Evolutionary conservation across 92 coral and sea anemone species (phyloP), one percentile per base, ranked within the genome.

Genomic region (Plumapathes pennacea): DNA sequence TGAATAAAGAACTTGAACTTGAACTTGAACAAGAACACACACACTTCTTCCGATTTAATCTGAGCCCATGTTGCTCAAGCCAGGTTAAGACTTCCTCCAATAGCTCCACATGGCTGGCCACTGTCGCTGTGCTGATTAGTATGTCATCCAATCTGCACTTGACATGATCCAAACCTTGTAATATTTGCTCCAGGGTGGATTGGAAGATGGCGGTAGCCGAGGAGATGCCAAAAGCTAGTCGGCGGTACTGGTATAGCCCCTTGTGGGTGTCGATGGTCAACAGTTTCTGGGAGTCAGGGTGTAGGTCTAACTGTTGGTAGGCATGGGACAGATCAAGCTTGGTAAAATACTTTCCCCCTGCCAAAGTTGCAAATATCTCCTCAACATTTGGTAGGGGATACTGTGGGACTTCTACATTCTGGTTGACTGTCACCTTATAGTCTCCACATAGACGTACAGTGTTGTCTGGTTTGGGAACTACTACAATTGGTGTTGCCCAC

Each of bases 361-460:
- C 54, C 37, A 62, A 47, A 36, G 54, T 59, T 26, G 71, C 69
- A 14, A 60, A 62, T 44, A 72, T 26, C 33, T 72, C 58, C 49
- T 60, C 85, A 2, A 53, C 40, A 41, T 22, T 41, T 17, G 85
- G 78, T 8, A 78, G 38, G 40, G 77, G 78, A 46, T 76, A 67
- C 20, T 39, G 55, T 18, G 59, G 64, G 32, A 32, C 72, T 46
- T 69, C 54, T 28, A 57, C 71, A 48, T 30, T 41, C 71, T 60
- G 67, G 32, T 78, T 78, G 14, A 77, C 64, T 8, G 84, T 77
- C 32, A 69, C 46, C 23, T 68, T 60, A 39, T 69, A 77, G 25
- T 73, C 72, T 15, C 81, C 81, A 73, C 81, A 73, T 21, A 73
- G n/a, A n/a, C n/a, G n/a, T n/a, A n/a, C n/a, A n/a, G n/a, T n/a